Base-by-base conservation (phyloP, 2,888 invertebrate genomes). In the Aelia acuminata region DNA sequence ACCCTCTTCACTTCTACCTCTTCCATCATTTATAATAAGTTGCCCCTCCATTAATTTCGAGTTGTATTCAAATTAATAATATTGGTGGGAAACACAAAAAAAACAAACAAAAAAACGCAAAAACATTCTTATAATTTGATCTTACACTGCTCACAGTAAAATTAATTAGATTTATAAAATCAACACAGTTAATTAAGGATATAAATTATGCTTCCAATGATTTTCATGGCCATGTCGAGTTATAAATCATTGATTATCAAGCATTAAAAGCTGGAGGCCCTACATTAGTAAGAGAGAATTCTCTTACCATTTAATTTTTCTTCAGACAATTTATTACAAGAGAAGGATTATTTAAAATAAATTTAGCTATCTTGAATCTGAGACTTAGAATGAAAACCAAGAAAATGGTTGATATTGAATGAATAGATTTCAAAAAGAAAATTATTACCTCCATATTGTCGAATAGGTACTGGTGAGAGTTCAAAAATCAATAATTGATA, bases 11-110 rank as follows among this genome's bases (percentile, higher is more conserved):
- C 84, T 84, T 84, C 84, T 47, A 53, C 63, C 86, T 35, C 87
- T 47, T 43, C 47, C 63, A 47, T 70, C 87, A 70, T 63, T 87
- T 87, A 87, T 87, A 87, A 87, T 63, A 86, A 50, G 47, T 87
- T 70, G 43, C 39, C 63, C 49, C 47, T 63, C 70, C 75, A 87
- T 87, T 87, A 87, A 87, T 87, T 87, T 70, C 87, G 47, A 47
- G 31, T 75, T 47, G 35, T 26, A 87, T 87, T 87, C 87, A 70
- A 47, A 70, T 70, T 75, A 87, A 57, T 86, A 48, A 47, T 26
- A 53, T 85, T 15, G 11, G 13, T n/a, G 31, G 2, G 43, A 47
- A 80, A 80, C 43, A 80, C n/a, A n/a, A n/a, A n/a, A n/a, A n/a
- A n/a, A n/a, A n/a, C n/a, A n/a, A n/a, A n/a, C n/a, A n/a, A n/a